Conservation (phyloP, 2,888 invertebrate genomes). For the Glyphotaelius pellucidus region DNA sequence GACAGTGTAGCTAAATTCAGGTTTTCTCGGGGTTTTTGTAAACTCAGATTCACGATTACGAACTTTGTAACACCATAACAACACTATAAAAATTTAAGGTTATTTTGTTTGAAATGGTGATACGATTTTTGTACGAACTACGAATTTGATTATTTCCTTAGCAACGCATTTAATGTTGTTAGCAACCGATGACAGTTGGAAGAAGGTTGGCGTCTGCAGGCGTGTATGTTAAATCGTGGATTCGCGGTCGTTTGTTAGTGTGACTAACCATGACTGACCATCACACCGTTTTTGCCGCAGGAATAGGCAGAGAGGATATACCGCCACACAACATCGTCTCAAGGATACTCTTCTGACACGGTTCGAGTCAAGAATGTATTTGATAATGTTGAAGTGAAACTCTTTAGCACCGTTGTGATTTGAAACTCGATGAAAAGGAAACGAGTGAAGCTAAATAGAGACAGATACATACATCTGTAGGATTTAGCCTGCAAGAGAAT, state of each 20-base stretch:
- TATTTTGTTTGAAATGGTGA: neutral
- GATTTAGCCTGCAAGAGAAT: too few species aligned
- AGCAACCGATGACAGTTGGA: slow-evolving; percentile 45
- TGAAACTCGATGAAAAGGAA: too few species aligned
- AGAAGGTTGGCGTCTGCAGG: neutral
- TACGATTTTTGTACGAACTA: neutral
- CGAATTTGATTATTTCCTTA: slow-evolving; percentile 29
- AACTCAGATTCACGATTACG: neutral
- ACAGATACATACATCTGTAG: too few species aligned
- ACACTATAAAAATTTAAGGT: neutral
- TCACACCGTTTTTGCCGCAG: too few species aligned
- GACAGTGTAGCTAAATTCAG: neutral
- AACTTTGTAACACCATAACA: neutral
- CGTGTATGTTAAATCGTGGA: neutral
- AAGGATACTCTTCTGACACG: too few species aligned
- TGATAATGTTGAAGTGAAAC: too few species aligned
- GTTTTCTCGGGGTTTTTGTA: neutral
- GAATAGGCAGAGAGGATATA: too few species aligned
- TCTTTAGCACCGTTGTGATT: too few species aligned
- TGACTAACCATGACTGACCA: neutral
- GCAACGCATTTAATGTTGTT: slow-evolving; percentile 44
- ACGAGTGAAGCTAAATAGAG: too few species aligned
- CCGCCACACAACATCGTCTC: too few species aligned
- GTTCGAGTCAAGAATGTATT: too few species aligned
- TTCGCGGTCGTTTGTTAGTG: neutral